A percentile compares a stretch with the other conserved stretches of the same genome.
Conservation (phyloP, 2,113 vertebrate species). For the Cyprinodon brontotheroides region DNA sequence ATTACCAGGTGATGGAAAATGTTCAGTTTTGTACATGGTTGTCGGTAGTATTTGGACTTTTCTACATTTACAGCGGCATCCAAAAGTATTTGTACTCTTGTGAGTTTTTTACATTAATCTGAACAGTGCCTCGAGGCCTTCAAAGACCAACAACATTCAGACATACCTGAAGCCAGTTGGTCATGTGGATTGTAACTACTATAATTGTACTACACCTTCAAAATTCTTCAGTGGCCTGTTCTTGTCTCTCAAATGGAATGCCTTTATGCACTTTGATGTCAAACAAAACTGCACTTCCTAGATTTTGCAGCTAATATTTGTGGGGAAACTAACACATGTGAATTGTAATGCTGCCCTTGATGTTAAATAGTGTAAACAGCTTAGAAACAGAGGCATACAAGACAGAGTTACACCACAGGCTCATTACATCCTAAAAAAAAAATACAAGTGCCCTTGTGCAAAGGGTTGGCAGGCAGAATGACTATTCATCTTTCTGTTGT, state of each 20-base stretch:
- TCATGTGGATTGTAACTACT: too few relatives aligned
- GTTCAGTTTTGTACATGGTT: not conserved
- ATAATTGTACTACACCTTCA: too few relatives aligned
- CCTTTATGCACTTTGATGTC: not conserved
- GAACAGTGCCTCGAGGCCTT: not conserved
- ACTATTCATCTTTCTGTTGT: conserved; percentile 57
- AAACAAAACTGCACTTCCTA: not conserved
- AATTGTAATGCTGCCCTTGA: conserved; percentile 20
- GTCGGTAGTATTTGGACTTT: too few relatives aligned
- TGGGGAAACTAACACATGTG: not conserved
- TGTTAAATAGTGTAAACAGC: conserved; percentile 37
- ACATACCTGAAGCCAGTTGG: too few relatives aligned
- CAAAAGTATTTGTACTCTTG: too few relatives aligned
- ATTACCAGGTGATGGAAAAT: not conserved
- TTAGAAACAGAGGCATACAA: conserved; percentile 11
- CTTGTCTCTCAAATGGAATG: not conserved
- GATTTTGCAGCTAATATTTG: conserved; percentile 3
- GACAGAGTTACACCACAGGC: conserved; percentile 29
- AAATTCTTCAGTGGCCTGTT: too few relatives aligned
- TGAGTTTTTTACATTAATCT: too few relatives aligned
- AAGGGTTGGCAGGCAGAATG: conserved; percentile 58
- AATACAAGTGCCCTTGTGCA: conserved; percentile 50
- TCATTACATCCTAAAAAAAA: conserved; percentile 49
- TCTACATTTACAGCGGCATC: not conserved
- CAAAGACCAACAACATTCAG: not conserved